Base-by-base conservation (phyloP, 2,888 invertebrate genomes). In the Lacanobia oleracea region DNA sequence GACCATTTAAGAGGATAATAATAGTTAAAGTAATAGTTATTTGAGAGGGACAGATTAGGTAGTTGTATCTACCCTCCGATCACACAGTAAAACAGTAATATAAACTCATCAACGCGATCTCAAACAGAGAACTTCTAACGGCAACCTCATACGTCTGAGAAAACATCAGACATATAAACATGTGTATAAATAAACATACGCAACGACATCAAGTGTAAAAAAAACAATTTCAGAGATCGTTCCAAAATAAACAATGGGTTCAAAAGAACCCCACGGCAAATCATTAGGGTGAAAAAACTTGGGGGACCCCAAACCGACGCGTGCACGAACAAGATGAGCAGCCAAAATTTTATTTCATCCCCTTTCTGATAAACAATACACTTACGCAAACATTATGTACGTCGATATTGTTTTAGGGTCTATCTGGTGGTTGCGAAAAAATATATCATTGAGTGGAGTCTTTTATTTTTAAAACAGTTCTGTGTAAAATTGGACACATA, bases 181-280 rank as follows among this genome's bases (percentile, higher is more conserved):
- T 75, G 61, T 72, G 71, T 65, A 75, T 64, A 69, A 51, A 72
- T 72, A 70, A 74, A 84, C 74, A 67, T 75, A 80, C 80, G 80
- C 74, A 73, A 75, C 71, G 74, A 78, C 75, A 81, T 79, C 80
- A 83, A 84, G 76, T 82, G 73, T 87, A 88, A 86, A 86, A 88
- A 86, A 88, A 84, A 86, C 87, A 86, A 89, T 86, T 87, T 84
- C 85, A 84, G 83, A 87, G 87, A 88, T 84, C 83, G 87, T 84
- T 89, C 85, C 86, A 89, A 91, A 91, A 88, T 90, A 93, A 93
- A 93, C 92, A 93, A 93, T 91, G 91, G 91, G 87, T 89, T 86
- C 89, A 89, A 87, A 90, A 89, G 86, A 76, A 90, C 93, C 92
- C 91, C 88, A 87, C 81, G 89, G 89, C 90, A 90, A 85, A 91